Evolutionary conservation across 2,888 invertebrate genomes (phyloP).

Genomic region (Pteria penguin): DNA sequence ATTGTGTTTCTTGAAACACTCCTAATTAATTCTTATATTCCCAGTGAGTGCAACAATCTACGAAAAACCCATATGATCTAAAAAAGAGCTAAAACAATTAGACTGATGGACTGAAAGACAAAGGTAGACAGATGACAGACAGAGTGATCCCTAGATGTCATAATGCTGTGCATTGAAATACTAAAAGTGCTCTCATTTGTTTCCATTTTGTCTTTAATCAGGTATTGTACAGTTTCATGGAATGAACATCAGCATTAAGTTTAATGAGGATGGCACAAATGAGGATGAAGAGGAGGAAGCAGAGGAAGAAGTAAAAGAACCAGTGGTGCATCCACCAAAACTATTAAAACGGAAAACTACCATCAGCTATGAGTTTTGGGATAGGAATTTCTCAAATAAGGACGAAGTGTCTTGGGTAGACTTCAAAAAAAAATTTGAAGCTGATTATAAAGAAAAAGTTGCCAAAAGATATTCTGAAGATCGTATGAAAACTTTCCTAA

Average conservation of each 20-base stretch:
- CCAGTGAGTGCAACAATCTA: too few species aligned
- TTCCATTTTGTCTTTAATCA: not conserved
- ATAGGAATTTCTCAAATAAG: constrained; percentile 60
- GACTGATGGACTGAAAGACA: too few species aligned
- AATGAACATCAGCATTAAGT: constrained; percentile 45
- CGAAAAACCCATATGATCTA: too few species aligned
- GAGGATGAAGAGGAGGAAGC: constrained; percentile 29
- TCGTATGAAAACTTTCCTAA: constrained; percentile 57
- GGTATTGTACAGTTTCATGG: constrained; percentile 47
- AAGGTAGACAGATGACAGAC: too few species aligned
- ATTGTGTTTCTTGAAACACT: too few species aligned
- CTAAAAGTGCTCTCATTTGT: too few species aligned
- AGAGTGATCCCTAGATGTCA: too few species aligned
- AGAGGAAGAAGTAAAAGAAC: not conserved
- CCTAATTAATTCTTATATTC: too few species aligned
- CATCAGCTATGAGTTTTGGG: constrained; percentile 66
- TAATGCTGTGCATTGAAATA: too few species aligned
- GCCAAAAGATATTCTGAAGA: constrained; percentile 53
- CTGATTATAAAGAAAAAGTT: constrained; percentile 66
- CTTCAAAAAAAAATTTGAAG: constrained; percentile 64
- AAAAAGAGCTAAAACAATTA: too few species aligned
- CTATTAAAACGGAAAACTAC: constrained; percentile 11
- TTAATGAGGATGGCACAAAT: constrained; percentile 21
- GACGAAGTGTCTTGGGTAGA: constrained; percentile 59
- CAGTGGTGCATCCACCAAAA: not conserved